Evolutionary conservation across 2,888 invertebrate species (phyloP).

Genomic region (Pseudeuparius sepicola): DNA sequence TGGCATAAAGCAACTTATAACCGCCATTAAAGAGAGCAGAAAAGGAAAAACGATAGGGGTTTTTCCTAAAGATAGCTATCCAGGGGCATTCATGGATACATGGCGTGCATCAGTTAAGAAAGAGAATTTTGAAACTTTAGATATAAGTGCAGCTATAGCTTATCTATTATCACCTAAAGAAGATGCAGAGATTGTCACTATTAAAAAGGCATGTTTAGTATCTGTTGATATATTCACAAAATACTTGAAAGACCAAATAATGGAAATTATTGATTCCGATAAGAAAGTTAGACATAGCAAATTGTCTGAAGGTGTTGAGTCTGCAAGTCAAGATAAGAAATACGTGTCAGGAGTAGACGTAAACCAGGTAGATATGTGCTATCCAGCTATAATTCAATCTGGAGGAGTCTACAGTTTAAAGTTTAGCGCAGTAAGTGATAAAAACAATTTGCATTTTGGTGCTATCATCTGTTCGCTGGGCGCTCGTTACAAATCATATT

Average conservation of each 20-base stretch:
- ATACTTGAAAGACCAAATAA: conserved; percentile 93
- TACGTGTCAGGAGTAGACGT: conserved; percentile 86
- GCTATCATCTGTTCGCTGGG: conserved; percentile 93
- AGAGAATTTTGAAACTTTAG: conserved; percentile 69
- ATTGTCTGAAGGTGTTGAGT: conserved; percentile 89
- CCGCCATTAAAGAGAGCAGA: conserved; percentile 78
- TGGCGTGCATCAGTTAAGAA: conserved; percentile 75
- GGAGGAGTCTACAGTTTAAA: conserved; percentile 93
- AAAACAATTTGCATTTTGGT: conserved; percentile 89
- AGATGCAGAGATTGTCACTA: conserved; percentile 77
- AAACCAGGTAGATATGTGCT: conserved; percentile 91
- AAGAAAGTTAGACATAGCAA: conserved; percentile 96
- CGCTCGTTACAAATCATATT: conserved; percentile 92
- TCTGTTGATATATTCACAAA: conserved; percentile 94
- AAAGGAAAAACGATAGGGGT: conserved; percentile 82
- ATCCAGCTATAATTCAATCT: conserved; percentile 97
- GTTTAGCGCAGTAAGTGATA: conserved; percentile 91
- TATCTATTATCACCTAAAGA: conserved; percentile 91
- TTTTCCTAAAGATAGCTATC: conserved; percentile 88
- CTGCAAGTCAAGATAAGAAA: conserved; percentile 90
- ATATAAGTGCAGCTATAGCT: conserved; percentile 77
- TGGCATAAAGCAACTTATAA: conserved; percentile 67
- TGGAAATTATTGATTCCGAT: conserved; percentile 97
- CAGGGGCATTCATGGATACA: conserved; percentile 84
- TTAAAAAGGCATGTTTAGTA: conserved; percentile 87